Conservation (phyloP, 2,888 invertebrate genomes). For the Microctonus hyperodae region DNA sequence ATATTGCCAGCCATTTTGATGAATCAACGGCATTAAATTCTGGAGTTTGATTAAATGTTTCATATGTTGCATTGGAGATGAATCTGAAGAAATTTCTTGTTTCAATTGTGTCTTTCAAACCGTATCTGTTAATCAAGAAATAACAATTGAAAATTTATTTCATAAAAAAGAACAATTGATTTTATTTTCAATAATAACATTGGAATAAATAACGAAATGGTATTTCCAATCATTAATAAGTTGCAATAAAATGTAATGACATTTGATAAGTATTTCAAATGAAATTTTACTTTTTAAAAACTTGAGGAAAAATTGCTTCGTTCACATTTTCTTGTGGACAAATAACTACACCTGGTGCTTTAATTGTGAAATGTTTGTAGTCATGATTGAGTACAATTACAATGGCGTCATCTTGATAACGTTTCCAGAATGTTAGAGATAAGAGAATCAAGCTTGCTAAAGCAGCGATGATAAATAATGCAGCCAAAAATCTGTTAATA, state of each 20-base stretch:
- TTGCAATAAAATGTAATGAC: not conserved
- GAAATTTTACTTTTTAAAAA: conserved; percentile 37
- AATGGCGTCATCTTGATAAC: conserved; percentile 44
- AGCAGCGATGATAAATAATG: conserved; percentile 41
- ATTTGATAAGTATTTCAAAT: not conserved
- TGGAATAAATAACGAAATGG: too few relatives aligned
- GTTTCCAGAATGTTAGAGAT: conserved; percentile 47
- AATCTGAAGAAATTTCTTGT: conserved; percentile 43
- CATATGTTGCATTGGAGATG: conserved; percentile 42
- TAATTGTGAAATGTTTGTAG: conserved; percentile 65
- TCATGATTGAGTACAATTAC: conserved; percentile 44
- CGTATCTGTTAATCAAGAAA: conserved; percentile 39
- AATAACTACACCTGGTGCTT: conserved; percentile 74
- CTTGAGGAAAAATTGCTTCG: conserved; percentile 57
- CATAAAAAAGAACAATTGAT: too few relatives aligned
- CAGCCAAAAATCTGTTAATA: conserved; percentile 40
- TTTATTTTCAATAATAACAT: too few relatives aligned
- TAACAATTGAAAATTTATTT: too few relatives aligned
- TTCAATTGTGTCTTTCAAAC: conserved; percentile 42
- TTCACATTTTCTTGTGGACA: conserved; percentile 71
- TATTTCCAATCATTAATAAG: too few relatives aligned
- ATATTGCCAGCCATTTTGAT: conserved; percentile 44
- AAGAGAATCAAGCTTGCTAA: conserved; percentile 40
- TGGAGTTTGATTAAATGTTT: conserved; percentile 36
- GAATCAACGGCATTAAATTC: conserved; percentile 40